Conservation (phyloP, 2,113 vertebrate genomes). For the Polyodon spathula region DNA sequence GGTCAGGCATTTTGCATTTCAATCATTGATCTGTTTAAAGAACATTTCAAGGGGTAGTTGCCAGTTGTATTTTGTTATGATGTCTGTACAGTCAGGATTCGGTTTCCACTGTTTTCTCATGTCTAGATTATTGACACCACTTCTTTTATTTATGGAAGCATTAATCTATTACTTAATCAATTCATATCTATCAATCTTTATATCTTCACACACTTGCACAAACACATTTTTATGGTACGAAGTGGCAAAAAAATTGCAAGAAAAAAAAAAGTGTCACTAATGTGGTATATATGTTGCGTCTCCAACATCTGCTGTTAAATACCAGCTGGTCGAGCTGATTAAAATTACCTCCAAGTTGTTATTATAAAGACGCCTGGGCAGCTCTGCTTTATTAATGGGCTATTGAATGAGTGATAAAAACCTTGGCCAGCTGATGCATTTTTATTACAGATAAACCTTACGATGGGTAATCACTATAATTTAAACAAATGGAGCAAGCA, state of each 20-base stretch:
- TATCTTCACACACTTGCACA: background rate
- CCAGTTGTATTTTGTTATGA: too few relatives aligned
- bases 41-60: too few relatives aligned
- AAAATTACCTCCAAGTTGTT: slow-evolving; percentile 82
- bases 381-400: slow-evolving; percentile 80
- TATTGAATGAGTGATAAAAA: slow-evolving; percentile 82
- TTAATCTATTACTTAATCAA: too few relatives aligned
- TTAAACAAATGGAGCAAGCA: slow-evolving; percentile 70
- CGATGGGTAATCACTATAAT: slow-evolving; percentile 79
- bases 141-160: too few relatives aligned
- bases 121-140: too few relatives aligned
- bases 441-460: slow-evolving; percentile 79
- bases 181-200: too few relatives aligned
- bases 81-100: too few relatives aligned
- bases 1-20: too few relatives aligned
- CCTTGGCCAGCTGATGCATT: slow-evolving; percentile 81
- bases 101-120: too few relatives aligned
- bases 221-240: background rate
- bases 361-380: slow-evolving; percentile 80
- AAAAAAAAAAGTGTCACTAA: slow-evolving; percentile 53
- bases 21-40: too few relatives aligned
- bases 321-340: slow-evolving; percentile 84
- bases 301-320: slow-evolving; percentile 81
- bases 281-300: slow-evolving; percentile 75
- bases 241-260: background rate